phyloP scores from a whole-genome alignment of 2,888 invertebrate species.

The Chrysopilus asiliformis region DNA sequence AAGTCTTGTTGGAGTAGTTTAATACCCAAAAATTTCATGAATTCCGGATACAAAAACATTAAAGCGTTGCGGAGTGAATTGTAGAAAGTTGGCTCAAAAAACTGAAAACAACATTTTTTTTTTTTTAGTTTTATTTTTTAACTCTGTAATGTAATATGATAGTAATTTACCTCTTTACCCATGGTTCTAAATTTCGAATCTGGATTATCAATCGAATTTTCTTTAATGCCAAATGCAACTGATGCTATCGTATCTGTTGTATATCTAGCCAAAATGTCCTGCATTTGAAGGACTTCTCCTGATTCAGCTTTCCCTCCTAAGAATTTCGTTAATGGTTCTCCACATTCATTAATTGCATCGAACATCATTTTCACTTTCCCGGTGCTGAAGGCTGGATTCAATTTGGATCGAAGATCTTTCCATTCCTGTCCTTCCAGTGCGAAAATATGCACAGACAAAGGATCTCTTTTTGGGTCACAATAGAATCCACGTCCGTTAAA shows the following conservation, averaged over 20 bases:
- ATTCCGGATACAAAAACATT: no score
- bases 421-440: conserved; percentile 44
- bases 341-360: conserved; percentile 43
- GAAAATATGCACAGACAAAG: conserved; percentile 46
- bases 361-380: conserved; percentile 55
- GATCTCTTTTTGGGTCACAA: conserved; percentile 46
- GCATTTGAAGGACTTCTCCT: conserved; percentile 37
- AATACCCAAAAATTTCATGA: conserved; percentile 14
- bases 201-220: conserved; percentile 32
- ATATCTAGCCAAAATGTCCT: conserved; percentile 26
- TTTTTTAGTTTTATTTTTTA: no score
- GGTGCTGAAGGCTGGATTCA: conserved; percentile 53
- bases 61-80: no score
- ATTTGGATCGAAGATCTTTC: conserved; percentile 46
- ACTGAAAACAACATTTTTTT: no score
- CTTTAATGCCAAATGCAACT: conserved; percentile 37
- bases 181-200: no score
- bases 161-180: no score
- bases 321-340: conserved; percentile 39
- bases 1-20: conserved; percentile 12
- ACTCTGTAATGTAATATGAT: no score
- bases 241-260: conserved; percentile 37
- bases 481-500: conserved; percentile 53
- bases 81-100: no score
- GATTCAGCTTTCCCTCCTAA: conserved; percentile 23